Evolutionary conservation across 2,888 invertebrate species (phyloP).

Genomic region (Byasa hedistus): DNA sequence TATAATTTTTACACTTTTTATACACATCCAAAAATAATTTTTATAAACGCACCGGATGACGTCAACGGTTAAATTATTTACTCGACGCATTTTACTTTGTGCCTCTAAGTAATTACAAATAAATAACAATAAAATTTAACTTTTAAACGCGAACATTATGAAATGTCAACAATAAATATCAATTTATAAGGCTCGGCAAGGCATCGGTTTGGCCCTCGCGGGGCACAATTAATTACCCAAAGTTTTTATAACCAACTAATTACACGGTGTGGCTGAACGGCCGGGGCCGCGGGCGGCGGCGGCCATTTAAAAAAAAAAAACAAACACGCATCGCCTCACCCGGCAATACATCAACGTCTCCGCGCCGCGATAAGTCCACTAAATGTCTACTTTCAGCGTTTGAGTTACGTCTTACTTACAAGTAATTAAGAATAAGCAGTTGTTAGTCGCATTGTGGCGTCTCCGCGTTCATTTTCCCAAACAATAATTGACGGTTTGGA

Average conservation of each 20-base stretch:
- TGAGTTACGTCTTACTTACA: slow-evolving; percentile 76
- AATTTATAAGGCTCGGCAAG: slow-evolving; percentile 60
- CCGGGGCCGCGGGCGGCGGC: slow-evolving; percentile 40
- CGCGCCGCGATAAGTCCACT: slow-evolving; percentile 60
- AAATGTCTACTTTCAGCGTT: slow-evolving; percentile 70
- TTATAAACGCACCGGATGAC: too few species aligned
- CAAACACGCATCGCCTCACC: slow-evolving; percentile 54
- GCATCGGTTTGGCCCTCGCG: slow-evolving; percentile 45
- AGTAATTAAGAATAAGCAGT: slow-evolving; percentile 76
- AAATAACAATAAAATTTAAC: neutral
- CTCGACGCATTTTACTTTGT: too few species aligned
- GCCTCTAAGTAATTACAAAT: too few species aligned
- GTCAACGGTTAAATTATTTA: too few species aligned
- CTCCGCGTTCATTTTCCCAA: slow-evolving; percentile 55
- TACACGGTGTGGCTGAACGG: slow-evolving; percentile 63
- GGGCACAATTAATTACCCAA: slow-evolving; percentile 70
- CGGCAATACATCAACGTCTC: slow-evolving; percentile 69
- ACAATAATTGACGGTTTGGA: slow-evolving; percentile 68
- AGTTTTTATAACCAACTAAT: slow-evolving; percentile 70
- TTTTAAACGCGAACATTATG: slow-evolving; percentile 48
- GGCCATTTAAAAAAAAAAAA: slow-evolving; percentile 52
- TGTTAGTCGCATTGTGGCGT: slow-evolving; percentile 57
- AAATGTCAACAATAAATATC: slow-evolving; percentile 73
- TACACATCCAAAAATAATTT: too few species aligned
- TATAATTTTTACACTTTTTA: too few species aligned